Conservation (phyloP, 2,888 invertebrate species). For the Pedicia rivosa region DNA sequence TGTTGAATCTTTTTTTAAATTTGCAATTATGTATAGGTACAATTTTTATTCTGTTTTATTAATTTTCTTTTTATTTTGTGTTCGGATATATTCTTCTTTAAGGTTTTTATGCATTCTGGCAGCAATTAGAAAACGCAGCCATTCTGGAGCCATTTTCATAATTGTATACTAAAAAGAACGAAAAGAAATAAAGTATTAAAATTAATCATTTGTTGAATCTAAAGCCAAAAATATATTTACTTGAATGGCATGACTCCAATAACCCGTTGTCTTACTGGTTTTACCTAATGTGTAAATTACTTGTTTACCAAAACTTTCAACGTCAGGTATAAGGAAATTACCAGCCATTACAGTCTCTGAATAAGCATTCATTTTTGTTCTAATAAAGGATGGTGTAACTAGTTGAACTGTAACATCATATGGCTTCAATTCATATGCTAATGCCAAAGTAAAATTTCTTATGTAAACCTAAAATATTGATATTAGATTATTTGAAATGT, state of each 20-base stretch:
- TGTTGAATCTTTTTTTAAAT: too few species aligned
- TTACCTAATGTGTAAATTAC: constrained; percentile 70
- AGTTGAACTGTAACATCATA: constrained; percentile 72
- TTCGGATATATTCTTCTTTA: too few species aligned
- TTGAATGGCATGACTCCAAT: constrained; percentile 83
- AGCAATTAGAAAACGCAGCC: constrained; percentile 46
- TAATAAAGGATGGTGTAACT: constrained; percentile 72
- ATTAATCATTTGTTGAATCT: background rate
- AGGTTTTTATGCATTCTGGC: too few species aligned
- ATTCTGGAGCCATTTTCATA: constrained; percentile 31
- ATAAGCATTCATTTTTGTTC: constrained; percentile 83
- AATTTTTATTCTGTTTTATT: too few species aligned
- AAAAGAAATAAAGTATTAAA: background rate
- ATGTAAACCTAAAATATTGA: constrained; percentile 43
- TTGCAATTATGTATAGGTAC: too few species aligned
- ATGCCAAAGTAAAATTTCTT: constrained; percentile 58
- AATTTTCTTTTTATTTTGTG: too few species aligned
- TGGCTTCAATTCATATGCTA: constrained; percentile 62
- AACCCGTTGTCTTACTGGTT: constrained; percentile 64
- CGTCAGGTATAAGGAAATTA: constrained; percentile 49
- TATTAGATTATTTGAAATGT: background rate
- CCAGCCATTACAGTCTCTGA: constrained; percentile 52
- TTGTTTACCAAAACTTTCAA: constrained; percentile 49
- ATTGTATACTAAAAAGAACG: constrained; percentile 33
- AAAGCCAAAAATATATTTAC: constrained; percentile 22